Evolutionary conservation across 1,140 invertebrate genomes (phyloP).

Genomic region (Conus betulinus): DNA sequence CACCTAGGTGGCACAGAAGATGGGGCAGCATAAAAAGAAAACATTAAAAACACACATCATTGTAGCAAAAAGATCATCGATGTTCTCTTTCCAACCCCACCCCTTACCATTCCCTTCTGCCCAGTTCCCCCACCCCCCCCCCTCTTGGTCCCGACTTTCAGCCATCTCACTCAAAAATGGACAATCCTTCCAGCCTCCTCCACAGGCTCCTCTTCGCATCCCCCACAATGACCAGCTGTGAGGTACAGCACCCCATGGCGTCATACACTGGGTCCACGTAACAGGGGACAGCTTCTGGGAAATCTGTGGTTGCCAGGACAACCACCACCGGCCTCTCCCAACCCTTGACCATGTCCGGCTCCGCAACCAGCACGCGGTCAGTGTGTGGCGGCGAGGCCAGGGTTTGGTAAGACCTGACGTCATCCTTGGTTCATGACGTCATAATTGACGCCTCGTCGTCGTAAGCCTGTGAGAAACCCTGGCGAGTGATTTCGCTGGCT

Average conservation of each 20-base stretch:
- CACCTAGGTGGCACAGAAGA: too few relatives aligned
- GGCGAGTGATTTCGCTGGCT: neutral
- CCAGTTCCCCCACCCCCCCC: too few relatives aligned
- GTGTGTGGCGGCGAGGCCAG: neutral
- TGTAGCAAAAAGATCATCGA: too few relatives aligned
- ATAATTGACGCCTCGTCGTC: neutral
- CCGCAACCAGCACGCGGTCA: neutral
- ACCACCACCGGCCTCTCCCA: constrained; percentile 13
- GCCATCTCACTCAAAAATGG: too few relatives aligned
- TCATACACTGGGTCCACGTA: constrained; percentile 21
- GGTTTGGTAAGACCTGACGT: neutral
- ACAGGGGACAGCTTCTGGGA: neutral
- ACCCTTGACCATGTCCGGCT: neutral
- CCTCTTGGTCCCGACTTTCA: too few relatives aligned
- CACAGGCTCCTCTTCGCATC: neutral
- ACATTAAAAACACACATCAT: too few relatives aligned
- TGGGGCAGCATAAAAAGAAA: too few relatives aligned
- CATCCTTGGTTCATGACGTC: neutral
- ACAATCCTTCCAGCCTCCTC: neutral
- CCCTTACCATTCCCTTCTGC: too few relatives aligned
- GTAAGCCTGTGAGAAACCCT: neutral
- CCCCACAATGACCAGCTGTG: constrained; percentile 14
- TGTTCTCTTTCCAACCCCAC: too few relatives aligned
- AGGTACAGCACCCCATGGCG: neutral
- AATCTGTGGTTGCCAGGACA: neutral